These are phyloP conservation scores for Pherbina coryleti DNA, from an alignment of 2,888 invertebrate species.

Conservation along the genomic window DNA sequence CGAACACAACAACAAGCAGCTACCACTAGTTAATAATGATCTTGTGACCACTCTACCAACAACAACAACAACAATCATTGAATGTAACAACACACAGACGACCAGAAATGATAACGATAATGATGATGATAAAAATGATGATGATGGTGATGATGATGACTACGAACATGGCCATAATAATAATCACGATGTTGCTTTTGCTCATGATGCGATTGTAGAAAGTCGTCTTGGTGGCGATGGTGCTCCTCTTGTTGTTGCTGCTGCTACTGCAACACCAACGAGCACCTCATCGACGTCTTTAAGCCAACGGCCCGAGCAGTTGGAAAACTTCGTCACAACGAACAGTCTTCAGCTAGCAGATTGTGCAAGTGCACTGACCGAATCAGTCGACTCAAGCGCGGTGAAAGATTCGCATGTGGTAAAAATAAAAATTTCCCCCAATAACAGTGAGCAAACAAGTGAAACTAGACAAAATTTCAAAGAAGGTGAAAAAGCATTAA, in stretches of 20 bases:
- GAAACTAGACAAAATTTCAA: background rate
- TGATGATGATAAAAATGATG: slow-evolving; percentile 2
- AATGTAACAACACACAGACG: slow-evolving; percentile 36
- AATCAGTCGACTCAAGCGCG: slow-evolving; percentile 29
- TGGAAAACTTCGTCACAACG: slow-evolving; percentile 45
- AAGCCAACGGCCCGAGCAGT: slow-evolving; percentile 15
- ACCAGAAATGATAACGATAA: background rate
- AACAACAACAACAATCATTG: slow-evolving; percentile 38
- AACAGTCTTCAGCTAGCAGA: slow-evolving; percentile 58
- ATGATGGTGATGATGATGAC: slow-evolving; percentile 11
- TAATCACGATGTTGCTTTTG: slow-evolving; percentile 5
- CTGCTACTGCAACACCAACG: background rate
- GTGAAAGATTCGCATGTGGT: slow-evolving; percentile 62
- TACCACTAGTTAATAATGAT: slow-evolving; percentile 3
- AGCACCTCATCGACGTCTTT: background rate
- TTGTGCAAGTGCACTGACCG: slow-evolving; percentile 63
- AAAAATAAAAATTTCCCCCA: slow-evolving; percentile 66
- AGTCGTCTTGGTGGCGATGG: slow-evolving; percentile 34
- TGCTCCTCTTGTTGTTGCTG: slow-evolving; percentile 17
- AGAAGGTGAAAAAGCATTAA: slow-evolving; percentile 6
- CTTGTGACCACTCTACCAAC: slow-evolving; percentile 10
- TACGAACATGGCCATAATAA: slow-evolving; percentile 10
- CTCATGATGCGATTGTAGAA: slow-evolving; percentile 22
- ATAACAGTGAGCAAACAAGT: slow-evolving; percentile 42
- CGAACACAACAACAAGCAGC: slow-evolving; percentile 9